These are phyloP conservation scores for Coreius guichenoti DNA, from an alignment of 2,797 vertebrate genomes.

Conservation along the genomic window DNA sequence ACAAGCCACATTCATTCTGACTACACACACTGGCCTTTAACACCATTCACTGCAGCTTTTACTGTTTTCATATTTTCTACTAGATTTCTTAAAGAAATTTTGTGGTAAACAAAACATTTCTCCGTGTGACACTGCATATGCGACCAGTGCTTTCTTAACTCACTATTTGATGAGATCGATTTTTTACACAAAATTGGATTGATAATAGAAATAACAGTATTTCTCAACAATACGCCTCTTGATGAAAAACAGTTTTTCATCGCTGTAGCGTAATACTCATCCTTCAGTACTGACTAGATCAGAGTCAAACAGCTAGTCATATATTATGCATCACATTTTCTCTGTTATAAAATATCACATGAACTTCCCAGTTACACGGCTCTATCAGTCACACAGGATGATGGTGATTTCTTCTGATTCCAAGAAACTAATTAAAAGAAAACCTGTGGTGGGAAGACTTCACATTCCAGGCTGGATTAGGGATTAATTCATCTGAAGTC, in stretches of 20 bases:
- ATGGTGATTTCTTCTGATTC: neutral
- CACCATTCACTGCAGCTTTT: no score
- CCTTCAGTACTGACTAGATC: no score
- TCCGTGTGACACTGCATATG: neutral
- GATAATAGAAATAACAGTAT: neutral
- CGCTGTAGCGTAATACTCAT: no score
- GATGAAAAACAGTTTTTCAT: neutral
- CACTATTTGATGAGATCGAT: no score
- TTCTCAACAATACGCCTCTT: neutral
- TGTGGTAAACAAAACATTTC: no score
- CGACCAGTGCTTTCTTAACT: neutral
- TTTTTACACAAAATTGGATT: neutral
- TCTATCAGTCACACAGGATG: neutral
- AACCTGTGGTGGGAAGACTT: slow-evolving; percentile 60
- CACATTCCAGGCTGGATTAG: slow-evolving; percentile 79
- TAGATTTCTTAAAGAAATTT: no score
- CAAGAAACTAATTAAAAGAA: neutral
- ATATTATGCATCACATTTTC: neutral
- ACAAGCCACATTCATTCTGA: no score
- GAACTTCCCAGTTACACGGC: neutral
- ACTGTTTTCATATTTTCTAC: no score
- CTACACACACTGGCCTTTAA: no score
- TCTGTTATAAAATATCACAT: neutral
- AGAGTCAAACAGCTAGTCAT: neutral
- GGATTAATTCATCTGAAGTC: slow-evolving; percentile 60